Percentiles rank a stretch among this genome's conserved stretches.
Evolutionary conservation across 92 coral and sea anemone species (phyloP).

Genomic region (Phenganax marumi): DNA sequence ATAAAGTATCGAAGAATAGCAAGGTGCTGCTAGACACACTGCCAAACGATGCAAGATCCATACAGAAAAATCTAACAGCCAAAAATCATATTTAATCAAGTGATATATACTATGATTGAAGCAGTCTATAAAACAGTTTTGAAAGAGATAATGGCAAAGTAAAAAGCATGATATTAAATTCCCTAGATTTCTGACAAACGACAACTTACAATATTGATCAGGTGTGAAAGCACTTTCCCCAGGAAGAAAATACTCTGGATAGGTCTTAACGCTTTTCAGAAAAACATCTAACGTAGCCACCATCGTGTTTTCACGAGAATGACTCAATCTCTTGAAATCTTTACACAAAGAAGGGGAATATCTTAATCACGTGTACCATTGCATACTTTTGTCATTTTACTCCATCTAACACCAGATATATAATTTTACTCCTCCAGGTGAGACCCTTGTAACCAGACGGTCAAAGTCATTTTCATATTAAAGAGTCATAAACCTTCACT

Average conservation of each 20-base stretch:
- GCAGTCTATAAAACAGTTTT: no score
- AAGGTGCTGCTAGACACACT: constrained; percentile 17
- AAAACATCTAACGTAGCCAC: constrained; percentile 25
- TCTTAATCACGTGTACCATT: neutral
- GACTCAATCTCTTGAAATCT: constrained; percentile 10
- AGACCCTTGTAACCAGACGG: neutral
- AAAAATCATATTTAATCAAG: neutral
- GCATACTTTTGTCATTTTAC: neutral
- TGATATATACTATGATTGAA: neutral
- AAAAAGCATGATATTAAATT: no score
- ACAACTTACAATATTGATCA: constrained; percentile 30
- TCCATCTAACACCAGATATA: neutral
- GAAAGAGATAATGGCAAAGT: no score
- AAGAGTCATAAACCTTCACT: constrained; percentile 18
- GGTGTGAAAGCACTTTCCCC: constrained; percentile 3
- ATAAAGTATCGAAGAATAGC: constrained; percentile 13
- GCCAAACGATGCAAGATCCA: constrained; percentile 35
- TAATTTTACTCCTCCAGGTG: neutral
- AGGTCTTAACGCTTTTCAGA: constrained; percentile 29
- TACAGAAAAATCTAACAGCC: constrained; percentile 26
- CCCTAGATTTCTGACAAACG: neutral
- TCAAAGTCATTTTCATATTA: neutral
- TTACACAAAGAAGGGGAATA: neutral
- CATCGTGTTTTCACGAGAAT: constrained; percentile 12
- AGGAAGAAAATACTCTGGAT: constrained; percentile 25